Evolutionary conservation across 64 coral and sea anemone species (phyloP).

Genomic region (Porites lutea): DNA sequence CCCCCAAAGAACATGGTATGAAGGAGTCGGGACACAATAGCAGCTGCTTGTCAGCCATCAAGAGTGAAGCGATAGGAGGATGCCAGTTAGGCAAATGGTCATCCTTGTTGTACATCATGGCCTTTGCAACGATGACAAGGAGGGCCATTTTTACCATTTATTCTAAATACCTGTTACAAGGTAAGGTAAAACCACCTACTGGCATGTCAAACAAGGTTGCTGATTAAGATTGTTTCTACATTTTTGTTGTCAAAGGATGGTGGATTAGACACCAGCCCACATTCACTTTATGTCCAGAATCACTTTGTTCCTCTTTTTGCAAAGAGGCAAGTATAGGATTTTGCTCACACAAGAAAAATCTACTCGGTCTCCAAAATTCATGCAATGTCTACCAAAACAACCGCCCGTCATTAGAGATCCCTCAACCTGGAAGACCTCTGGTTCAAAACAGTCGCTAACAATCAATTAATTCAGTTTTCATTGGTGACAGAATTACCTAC

Average conservation of each 20-base stretch:
- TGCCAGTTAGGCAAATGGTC: not conserved
- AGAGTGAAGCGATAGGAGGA: not conserved
- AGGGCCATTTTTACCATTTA: not conserved
- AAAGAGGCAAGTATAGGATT: not conserved
- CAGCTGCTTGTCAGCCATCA: not conserved
- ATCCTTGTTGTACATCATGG: not conserved
- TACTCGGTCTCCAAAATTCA: too few species aligned
- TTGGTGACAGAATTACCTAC: too few species aligned
- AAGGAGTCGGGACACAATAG: not conserved
- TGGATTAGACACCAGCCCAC: constrained; percentile 34
- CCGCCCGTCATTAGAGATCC: too few species aligned
- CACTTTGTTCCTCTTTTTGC: constrained; percentile 15
- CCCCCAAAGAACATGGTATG: not conserved
- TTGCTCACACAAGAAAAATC: too few species aligned
- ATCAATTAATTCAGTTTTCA: too few species aligned
- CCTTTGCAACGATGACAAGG: not conserved
- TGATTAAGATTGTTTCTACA: not conserved
- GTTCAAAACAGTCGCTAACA: too few species aligned
- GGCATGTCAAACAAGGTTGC: not conserved
- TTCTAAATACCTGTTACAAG: not conserved
- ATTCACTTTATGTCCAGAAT: constrained; percentile 35
- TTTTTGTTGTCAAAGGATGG: constrained; percentile 44
- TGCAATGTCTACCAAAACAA: too few species aligned
- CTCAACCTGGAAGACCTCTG: too few species aligned
- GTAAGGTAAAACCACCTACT: not conserved